A percentile compares a stretch with the other conserved stretches of the same genome.
These are phyloP conservation scores for Onychomys arenicola DNA, from an alignment of 2,797 vertebrate genomes.

Conservation along the genomic window DNA sequence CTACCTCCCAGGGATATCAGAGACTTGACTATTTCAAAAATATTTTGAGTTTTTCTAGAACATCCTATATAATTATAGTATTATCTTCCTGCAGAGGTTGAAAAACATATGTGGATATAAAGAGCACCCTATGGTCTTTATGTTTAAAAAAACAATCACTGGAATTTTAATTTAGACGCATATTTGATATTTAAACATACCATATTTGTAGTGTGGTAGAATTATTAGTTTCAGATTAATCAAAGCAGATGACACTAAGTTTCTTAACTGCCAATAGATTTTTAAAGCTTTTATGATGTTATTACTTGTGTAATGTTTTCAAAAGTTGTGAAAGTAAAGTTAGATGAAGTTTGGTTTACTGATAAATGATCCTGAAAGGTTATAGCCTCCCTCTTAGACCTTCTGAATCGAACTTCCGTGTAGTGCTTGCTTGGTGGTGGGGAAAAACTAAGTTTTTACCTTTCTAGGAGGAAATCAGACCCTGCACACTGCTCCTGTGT, in stretches of 20 bases:
- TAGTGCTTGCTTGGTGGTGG: constrained; percentile 2
- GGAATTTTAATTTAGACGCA: constrained; percentile 78
- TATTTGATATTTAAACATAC: constrained; percentile 78
- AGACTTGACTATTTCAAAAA: constrained; percentile 81
- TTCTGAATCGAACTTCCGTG: constrained; percentile 50
- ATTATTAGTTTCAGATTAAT: constrained; percentile 68
- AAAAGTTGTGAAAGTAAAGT: constrained; percentile 63
- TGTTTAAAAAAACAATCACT: constrained; percentile 71
- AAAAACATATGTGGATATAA: constrained; percentile 64
- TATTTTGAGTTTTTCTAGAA: constrained; percentile 80
- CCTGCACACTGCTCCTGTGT: not conserved
- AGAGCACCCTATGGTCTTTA: constrained; percentile 73
- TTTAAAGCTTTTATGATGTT: constrained; percentile 60
- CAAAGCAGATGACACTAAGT: constrained; percentile 47
- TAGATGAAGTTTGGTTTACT: constrained; percentile 57
- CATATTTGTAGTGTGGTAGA: constrained; percentile 70
- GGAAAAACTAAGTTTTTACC: constrained; percentile 24
- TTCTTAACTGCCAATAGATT: constrained; percentile 54
- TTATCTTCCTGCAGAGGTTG: constrained; percentile 75
- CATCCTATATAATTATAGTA: constrained; percentile 76
- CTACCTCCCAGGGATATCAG: constrained; percentile 84
- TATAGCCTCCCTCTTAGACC: constrained; percentile 54
- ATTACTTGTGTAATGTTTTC: constrained; percentile 55
- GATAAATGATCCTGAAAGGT: constrained; percentile 44
- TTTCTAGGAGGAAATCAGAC: not conserved